Evolutionary conservation across 2,797 vertebrate species (phyloP).

Genomic region (Rhynchonycteris naso): DNA sequence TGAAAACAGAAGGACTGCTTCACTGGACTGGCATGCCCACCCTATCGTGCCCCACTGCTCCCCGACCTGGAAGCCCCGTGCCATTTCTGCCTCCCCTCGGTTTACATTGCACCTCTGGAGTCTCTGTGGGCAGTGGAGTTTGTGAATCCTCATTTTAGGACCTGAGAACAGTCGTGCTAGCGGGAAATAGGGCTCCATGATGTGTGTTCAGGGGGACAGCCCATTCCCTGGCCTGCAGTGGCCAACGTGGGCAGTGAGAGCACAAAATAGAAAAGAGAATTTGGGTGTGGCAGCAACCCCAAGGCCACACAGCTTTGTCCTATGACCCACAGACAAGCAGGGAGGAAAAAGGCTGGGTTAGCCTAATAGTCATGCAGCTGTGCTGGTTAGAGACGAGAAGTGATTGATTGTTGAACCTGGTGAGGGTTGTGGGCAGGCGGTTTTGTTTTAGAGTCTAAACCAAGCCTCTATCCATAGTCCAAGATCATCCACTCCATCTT

Average conservation of each 20-base stretch:
- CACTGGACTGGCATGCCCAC: neutral
- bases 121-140: neutral
- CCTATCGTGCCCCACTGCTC: neutral
- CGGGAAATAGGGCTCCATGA: neutral
- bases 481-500: neutral
- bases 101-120: too few relatives aligned
- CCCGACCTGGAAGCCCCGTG: neutral
- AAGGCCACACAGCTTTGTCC: neutral
- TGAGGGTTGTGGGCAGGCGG: too few relatives aligned
- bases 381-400: neutral
- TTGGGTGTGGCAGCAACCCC: neutral
- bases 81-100: neutral
- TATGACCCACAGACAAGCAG: neutral
- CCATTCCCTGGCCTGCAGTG: neutral
- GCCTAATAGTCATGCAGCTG: rapidly evolving
- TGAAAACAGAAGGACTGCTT: neutral
- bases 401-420: neutral
- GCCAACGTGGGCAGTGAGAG: neutral
- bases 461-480: neutral
- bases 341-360: neutral
- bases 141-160: neutral
- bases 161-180: neutral
- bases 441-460: neutral
- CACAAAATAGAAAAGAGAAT: neutral
- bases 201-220: neutral